phyloP scores from a whole-genome alignment of 1,140 invertebrate genomes.

The Caenorhabditis elegans region DNA sequence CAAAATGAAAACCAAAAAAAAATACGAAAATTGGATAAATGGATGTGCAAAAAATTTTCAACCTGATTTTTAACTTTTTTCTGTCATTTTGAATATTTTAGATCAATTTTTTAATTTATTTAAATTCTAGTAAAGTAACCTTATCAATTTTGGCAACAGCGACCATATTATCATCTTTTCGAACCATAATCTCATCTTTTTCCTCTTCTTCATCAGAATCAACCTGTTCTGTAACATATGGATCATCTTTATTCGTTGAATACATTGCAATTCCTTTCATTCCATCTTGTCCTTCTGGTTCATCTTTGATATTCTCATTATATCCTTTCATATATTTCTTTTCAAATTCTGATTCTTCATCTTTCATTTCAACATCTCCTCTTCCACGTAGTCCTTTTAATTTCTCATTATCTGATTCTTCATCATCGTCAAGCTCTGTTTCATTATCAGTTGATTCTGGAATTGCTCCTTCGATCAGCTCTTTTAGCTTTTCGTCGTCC shows the following conservation, averaged over 20 bases:
- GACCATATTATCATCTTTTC: slow-evolving; percentile 44
- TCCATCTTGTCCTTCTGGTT: not conserved
- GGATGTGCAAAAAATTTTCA: no score
- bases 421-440: not conserved
- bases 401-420: not conserved
- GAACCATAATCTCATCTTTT: slow-evolving; percentile 39
- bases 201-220: slow-evolving; percentile 45
- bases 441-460: slow-evolving; percentile 5
- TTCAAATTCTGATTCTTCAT: slow-evolving; percentile 10
- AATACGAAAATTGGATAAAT: no score
- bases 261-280: slow-evolving; percentile 46
- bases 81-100: no score
- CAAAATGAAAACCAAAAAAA: no score
- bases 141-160: slow-evolving; percentile 41
- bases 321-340: not conserved
- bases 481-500: slow-evolving; percentile 45
- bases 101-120: no score
- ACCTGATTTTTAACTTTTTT: no score
- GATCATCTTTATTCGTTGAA: slow-evolving; percentile 43
- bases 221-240: slow-evolving; percentile 41
- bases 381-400: not conserved
- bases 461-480: slow-evolving; percentile 36
- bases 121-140: no score
- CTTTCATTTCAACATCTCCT: slow-evolving; percentile 1
- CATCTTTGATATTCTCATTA: slow-evolving; percentile 1